Evolutionary conservation across 2,113 vertebrate genomes (phyloP), one percentile per base, ranked within the genome.

Genomic region (Dasypus novemcinctus): DNA sequence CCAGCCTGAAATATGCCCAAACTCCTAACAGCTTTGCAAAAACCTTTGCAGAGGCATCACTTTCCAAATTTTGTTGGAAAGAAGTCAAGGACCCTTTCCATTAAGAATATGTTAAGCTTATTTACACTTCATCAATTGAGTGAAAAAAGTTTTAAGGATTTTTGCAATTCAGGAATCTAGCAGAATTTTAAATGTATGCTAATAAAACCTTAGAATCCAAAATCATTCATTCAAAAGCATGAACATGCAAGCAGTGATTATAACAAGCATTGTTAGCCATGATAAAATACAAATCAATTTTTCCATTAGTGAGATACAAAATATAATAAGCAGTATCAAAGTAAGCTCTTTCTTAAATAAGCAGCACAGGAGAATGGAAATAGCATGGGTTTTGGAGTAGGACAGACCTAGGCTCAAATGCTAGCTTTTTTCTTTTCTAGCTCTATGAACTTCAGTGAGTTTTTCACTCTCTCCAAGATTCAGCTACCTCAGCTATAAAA

Each of bases 151-250:
- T 72, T 76, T 71, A 72, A 84, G 6, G 15, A 41, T n/a, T 90
- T 91, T 91, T 88, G n/a, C n/a, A 88, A 29, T 80, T 87, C 23
- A 86, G 61, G 66, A 36, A 52, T 38, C 33, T 69, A 36, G 59
- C 43, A 89, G 86, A 94, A 93, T 91, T 88, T 87, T 71, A 54
- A 93, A 59, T 46, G 17, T 78, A 83, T 78, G 81, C 18, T 89
- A 74, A 93, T 91, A 89, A 71, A 93, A 76, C 52, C 15, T 64
- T 90, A 38, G 41, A 74, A 27, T 90, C 10, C 33, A 87, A 84
- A 93, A 59, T 75, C 41, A 87, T 31, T 79, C 57, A 15, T 76
- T 91, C 36, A 63, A 79, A 88, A 93, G 81, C 14, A 10, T 59
- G 72, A 57, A 64, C 6, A 83, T 41, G 29, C 33, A 71, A 52